These are phyloP conservation scores for Ellobius talpinus DNA, from an alignment of 2,113 vertebrate genomes.

Conservation along the genomic window DNA sequence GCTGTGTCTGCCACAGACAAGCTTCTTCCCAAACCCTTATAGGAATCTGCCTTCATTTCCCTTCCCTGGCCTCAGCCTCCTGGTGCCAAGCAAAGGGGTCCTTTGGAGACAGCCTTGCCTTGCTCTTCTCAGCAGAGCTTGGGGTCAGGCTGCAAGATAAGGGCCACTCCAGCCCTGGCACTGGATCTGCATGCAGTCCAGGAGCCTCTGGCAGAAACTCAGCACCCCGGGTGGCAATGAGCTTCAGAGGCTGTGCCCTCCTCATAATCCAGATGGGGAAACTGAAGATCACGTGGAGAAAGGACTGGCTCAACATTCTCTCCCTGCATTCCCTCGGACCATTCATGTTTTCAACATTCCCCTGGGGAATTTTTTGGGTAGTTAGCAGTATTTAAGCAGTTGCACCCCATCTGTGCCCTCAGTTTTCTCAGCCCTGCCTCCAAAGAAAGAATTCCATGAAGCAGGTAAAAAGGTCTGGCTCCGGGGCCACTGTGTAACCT, in stretches of 20 bases:
- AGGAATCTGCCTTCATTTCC: not conserved
- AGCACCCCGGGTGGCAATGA: not conserved
- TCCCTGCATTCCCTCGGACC: not conserved
- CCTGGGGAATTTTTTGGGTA: not conserved
- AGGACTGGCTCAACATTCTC: not conserved
- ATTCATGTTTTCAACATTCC: not conserved
- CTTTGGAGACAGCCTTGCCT: constrained; percentile 62
- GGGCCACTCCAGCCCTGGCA: not conserved
- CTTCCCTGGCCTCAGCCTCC: not conserved
- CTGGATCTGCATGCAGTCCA: not conserved
- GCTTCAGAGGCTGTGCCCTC: not conserved
- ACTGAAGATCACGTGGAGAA: not conserved
- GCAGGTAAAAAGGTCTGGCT: not conserved
- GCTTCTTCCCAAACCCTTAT: not conserved
- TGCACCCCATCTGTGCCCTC: not conserved
- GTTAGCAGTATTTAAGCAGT: not conserved
- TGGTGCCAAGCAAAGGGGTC: not conserved
- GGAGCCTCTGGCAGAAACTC: not conserved
- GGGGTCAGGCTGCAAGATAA: constrained; percentile 12
- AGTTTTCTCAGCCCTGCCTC: not conserved
- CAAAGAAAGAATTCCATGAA: not conserved
- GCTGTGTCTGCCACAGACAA: not conserved
- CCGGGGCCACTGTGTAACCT: not conserved
- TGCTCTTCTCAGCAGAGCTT: not conserved
- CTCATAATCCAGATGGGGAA: not conserved